Evolutionary conservation across 2,797 vertebrate species (phyloP).

Genomic region (Xiphophorus birchmanni): DNA sequence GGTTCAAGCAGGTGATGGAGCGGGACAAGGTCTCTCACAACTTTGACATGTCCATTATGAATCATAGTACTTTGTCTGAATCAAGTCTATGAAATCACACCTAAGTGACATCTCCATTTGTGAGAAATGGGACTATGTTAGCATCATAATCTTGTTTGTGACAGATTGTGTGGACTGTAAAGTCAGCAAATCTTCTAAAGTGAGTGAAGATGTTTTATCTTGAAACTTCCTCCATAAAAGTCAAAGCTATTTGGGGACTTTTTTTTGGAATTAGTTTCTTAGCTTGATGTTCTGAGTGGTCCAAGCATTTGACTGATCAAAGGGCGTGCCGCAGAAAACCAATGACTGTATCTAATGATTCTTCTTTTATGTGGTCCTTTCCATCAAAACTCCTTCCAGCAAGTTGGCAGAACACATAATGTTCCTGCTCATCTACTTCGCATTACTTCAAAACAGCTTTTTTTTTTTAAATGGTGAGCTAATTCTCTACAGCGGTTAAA

Average conservation of each 20-base stretch:
- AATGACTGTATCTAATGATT: neutral
- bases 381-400: neutral
- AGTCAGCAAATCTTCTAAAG: neutral
- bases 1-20: conserved; percentile 71
- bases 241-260: neutral
- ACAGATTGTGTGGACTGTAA: neutral
- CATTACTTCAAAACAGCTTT: neutral
- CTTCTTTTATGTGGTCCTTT: neutral
- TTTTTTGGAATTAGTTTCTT: neutral
- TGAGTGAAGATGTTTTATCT: neutral
- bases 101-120: conserved; percentile 4
- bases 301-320: neutral
- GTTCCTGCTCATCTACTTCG: neutral
- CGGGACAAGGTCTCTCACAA: conserved; percentile 45
- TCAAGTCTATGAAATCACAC: conserved; percentile 44
- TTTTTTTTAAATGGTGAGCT: conserved; percentile 12
- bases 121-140: neutral
- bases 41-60: conserved; percentile 56
- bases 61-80: conserved; percentile 36
- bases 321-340: neutral
- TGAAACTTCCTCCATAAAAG: neutral
- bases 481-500: neutral
- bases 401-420: neutral
- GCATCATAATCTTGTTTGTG: neutral
- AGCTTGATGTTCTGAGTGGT: neutral